These are phyloP conservation scores for Ctenodactylus gundi DNA, from an alignment of 2,113 vertebrate species.

Conservation along the genomic window DNA sequence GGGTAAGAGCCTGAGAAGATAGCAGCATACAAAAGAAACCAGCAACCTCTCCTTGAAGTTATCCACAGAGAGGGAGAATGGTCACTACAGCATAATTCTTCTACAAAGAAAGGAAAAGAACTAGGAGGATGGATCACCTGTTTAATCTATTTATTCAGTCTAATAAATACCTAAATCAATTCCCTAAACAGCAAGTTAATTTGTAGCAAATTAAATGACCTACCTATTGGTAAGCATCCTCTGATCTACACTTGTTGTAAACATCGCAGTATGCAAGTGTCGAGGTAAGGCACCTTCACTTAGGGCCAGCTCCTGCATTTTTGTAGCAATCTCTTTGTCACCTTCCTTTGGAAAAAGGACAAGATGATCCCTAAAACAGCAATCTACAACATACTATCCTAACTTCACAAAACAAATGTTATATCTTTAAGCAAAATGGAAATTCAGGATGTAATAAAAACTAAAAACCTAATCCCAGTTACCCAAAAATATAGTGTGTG, in stretches of 20 bases:
- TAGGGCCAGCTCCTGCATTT: constrained; percentile 99
- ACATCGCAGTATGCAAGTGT: constrained; percentile 97
- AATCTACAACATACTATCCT: constrained; percentile 76
- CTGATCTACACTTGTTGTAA: constrained; percentile 97
- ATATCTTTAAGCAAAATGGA: constrained; percentile 40
- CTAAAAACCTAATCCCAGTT: not conserved
- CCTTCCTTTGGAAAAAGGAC: constrained; percentile 92
- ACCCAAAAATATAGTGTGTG: not conserved
- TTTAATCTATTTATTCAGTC: not conserved
- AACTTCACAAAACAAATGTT: constrained; percentile 45
- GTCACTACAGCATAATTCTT: not conserved
- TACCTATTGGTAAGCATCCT: constrained; percentile 99
- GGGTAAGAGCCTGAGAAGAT: not conserved
- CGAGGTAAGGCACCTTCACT: constrained; percentile 98
- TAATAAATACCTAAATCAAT: not conserved
- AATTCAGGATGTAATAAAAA: constrained; percentile 27
- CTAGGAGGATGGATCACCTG: not conserved
- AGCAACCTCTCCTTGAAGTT: not conserved
- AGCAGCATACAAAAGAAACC: not conserved
- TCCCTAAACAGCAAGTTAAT: constrained; percentile 40
- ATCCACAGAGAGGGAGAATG: not conserved
- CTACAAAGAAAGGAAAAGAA: not conserved
- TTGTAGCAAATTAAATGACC: constrained; percentile 76
- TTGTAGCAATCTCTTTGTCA: constrained; percentile 98
- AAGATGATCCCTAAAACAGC: constrained; percentile 81